phyloP scores from a whole-genome alignment of 2,113 vertebrate species.

The Bombycilla garrulus region DNA sequence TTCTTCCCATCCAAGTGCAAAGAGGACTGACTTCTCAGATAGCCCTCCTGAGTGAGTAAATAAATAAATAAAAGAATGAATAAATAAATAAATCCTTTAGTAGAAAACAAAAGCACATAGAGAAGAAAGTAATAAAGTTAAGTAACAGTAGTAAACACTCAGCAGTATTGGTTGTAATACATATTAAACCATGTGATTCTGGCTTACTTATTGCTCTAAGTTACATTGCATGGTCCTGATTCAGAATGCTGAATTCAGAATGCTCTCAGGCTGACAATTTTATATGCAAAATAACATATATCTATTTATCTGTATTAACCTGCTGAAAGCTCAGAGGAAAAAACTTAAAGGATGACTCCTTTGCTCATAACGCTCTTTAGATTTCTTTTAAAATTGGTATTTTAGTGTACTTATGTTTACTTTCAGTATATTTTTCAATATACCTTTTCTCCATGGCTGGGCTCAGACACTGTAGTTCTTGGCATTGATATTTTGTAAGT shows the following conservation, averaged over 20 bases:
- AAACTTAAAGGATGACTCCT: neutral
- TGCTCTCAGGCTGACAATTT: neutral
- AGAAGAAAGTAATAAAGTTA: neutral
- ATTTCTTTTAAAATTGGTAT: neutral
- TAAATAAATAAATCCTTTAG: neutral
- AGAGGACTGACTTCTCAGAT: neutral
- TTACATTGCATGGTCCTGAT: neutral
- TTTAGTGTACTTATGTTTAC: neutral
- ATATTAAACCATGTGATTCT: neutral
- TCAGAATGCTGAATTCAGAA: neutral
- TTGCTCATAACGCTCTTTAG: neutral
- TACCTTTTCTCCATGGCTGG: neutral
- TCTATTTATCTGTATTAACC: neutral
- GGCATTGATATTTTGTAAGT: slow-evolving; percentile 17
- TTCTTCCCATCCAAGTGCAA: neutral
- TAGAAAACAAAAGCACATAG: neutral
- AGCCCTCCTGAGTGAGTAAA: neutral
- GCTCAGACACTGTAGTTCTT: slow-evolving; percentile 14
- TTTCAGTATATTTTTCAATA: neutral
- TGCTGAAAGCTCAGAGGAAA: neutral
- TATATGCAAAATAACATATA: neutral
- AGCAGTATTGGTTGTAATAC: neutral
- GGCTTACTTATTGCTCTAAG: neutral
- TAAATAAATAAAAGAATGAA: neutral
- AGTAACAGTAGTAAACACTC: neutral